Evolutionary conservation across 2,888 invertebrate species (phyloP).

Genomic region (Apantesis nais): DNA sequence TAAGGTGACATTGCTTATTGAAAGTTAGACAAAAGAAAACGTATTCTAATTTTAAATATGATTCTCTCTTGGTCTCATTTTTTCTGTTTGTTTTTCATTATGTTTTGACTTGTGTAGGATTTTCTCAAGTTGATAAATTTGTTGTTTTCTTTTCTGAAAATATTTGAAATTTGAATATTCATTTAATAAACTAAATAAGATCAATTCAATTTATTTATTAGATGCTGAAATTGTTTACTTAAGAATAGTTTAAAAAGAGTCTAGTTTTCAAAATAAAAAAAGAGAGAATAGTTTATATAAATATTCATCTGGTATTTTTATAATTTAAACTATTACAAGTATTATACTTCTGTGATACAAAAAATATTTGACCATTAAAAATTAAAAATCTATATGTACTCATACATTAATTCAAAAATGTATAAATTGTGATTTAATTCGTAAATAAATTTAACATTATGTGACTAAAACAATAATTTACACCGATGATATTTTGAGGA

Average conservation of each 20-base stretch:
- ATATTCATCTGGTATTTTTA: too few relatives aligned
- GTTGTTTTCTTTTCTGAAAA: background rate
- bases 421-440: too few relatives aligned
- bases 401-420: too few relatives aligned
- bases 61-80: constrained; percentile 17
- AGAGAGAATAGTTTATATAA: too few relatives aligned
- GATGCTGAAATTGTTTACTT: background rate
- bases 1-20: constrained; percentile 35
- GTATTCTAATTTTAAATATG: constrained; percentile 30
- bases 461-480: too few relatives aligned
- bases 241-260: background rate
- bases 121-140: background rate
- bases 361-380: too few relatives aligned
- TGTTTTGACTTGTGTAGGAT: background rate
- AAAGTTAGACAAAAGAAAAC: constrained; percentile 33
- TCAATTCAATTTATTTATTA: background rate
- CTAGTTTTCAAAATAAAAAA: too few relatives aligned
- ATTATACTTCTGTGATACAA: too few relatives aligned
- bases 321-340: too few relatives aligned
- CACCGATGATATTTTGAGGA: too few relatives aligned
- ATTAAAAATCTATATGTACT: too few relatives aligned
- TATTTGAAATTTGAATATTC: background rate
- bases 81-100: constrained; percentile 3
- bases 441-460: too few relatives aligned
- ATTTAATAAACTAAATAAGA: background rate